These are phyloP conservation scores for Apotomis betuletana DNA, from an alignment of 2,888 invertebrate species.

Conservation along the genomic window DNA sequence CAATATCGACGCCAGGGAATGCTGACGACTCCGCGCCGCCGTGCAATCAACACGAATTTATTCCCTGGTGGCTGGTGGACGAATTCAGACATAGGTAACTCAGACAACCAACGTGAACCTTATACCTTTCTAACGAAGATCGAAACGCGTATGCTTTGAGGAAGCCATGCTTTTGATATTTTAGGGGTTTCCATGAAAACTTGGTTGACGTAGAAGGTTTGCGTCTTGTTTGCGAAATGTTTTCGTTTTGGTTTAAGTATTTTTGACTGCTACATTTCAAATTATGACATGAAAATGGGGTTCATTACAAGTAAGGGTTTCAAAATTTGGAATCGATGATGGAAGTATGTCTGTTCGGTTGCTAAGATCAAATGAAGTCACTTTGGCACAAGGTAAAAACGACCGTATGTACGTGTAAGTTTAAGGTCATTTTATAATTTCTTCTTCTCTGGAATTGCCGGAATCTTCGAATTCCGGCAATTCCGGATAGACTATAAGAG, in stretches of 20 bases:
- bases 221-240: constrained; percentile 9
- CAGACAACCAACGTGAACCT: neutral
- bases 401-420: too few relatives aligned
- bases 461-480: too few relatives aligned
- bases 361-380: too few relatives aligned
- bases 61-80: constrained; percentile 25
- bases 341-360: too few relatives aligned
- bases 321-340: too few relatives aligned
- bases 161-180: constrained; percentile 8
- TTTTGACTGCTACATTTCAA: neutral
- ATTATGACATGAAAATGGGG: too few relatives aligned
- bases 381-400: too few relatives aligned
- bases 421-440: too few relatives aligned
- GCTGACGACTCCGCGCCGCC: constrained; percentile 31
- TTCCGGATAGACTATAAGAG: too few relatives aligned
- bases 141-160: neutral
- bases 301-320: too few relatives aligned
- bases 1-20: constrained; percentile 34
- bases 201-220: constrained; percentile 24
- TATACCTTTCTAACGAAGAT: neutral
- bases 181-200: constrained; percentile 14
- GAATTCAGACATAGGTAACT: constrained; percentile 12
- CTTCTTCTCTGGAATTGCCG: too few relatives aligned
- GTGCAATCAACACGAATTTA: constrained; percentile 40
- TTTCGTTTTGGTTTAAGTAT: neutral